Conservation (phyloP, 2,797 vertebrate species). For the Crocidura indochinensis region DNA sequence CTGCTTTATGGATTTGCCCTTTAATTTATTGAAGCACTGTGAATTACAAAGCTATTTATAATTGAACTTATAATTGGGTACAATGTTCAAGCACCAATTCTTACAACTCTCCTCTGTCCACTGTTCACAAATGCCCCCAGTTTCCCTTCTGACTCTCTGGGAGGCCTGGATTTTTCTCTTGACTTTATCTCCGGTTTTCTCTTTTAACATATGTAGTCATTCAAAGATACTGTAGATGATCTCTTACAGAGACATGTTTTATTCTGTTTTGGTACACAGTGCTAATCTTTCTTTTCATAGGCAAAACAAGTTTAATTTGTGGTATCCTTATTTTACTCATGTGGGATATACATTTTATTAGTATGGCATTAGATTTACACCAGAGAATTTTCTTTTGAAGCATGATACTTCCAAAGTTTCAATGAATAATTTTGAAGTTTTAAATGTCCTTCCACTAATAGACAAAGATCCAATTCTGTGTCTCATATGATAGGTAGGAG, state of each 20-base stretch:
- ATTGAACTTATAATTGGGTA: no score
- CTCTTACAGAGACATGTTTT: background rate
- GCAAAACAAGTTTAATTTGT: background rate
- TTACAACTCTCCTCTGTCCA: no score
- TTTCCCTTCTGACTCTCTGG: no score
- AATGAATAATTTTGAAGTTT: background rate
- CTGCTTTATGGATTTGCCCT: background rate
- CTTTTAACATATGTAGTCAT: background rate
- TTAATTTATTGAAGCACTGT: no score
- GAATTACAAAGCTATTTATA: no score
- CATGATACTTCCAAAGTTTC: background rate
- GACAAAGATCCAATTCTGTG: background rate
- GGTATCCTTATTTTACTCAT: background rate
- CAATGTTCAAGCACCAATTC: no score
- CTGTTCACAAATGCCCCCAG: no score
- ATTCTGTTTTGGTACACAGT: background rate
- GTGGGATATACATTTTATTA: background rate
- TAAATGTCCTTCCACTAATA: background rate
- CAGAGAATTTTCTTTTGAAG: background rate
- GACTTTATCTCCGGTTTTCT: background rate
- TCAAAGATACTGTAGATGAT: background rate
- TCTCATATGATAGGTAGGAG: background rate
- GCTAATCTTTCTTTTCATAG: constrained; percentile 7
- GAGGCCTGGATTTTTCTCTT: background rate
- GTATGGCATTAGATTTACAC: constrained; percentile 1